Evolutionary conservation across 2,797 vertebrate species (phyloP), one percentile per base, ranked within the genome.

Genomic region (Picus viridis): DNA sequence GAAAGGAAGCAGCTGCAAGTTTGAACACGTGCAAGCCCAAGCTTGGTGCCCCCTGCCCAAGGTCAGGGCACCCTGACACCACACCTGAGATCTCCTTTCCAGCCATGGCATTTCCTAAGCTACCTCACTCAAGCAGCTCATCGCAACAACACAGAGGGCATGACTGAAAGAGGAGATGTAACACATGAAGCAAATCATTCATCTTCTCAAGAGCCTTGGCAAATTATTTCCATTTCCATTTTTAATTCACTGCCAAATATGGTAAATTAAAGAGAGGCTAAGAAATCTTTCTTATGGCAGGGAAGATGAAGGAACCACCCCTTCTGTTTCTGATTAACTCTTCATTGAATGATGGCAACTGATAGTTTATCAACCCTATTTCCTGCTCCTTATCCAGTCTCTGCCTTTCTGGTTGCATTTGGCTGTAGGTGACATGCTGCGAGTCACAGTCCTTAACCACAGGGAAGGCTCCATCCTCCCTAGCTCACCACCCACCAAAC

Each of bases 201-300:
- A n/a, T 77, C 88, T 85, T 90, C 76, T 70, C 0, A 1, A 71
- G 62, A 87, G 22, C 41, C 75, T 43, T 10, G 0, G 65, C 54
- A 90, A 86, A 85, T 83, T 74, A 51, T 79, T 94, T 91, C 71
- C 56, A 62, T 89, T 92, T 70, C 82, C 80, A 61, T 80, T 92
- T 93, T 68, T 82, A 90, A 91, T 76, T 80, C 82, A 65, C 24
- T n/a, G 22, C 64, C 81, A 74, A 93, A 78, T 51, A 74, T 0
- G 0, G 79, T 8, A 26, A 83, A 65, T 56, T 47, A 65, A 59
- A 79, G 62, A 59, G 72, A 77, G 36, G 29, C 29, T 56, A 41
- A 2, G 2, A 71, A 62, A 56, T 6, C 9, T 69, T 73, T 68
- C 72, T 68, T 64, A 9, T 1, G 4, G 45, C 20, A 61, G 41